These are phyloP conservation scores for Montipora capricornis DNA, from an alignment of 64 coral and sea anemone species.

Conservation along the genomic window DNA sequence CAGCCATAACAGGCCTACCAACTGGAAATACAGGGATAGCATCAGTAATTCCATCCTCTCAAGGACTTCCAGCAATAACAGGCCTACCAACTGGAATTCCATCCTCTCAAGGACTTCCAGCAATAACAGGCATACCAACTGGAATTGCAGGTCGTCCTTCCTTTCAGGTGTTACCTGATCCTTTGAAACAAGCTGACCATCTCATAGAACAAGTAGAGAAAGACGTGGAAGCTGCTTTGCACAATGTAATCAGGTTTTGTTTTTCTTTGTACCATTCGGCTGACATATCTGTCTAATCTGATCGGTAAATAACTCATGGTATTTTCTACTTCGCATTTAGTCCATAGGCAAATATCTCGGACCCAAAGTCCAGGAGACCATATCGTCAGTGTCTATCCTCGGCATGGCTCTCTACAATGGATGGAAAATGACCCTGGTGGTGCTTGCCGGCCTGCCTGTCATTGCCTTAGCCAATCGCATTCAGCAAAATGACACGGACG, in stretches of 20 bases:
- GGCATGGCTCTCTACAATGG: conserved; percentile 85
- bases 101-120: no score
- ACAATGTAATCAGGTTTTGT: conserved; percentile 58
- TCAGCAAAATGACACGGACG: conserved; percentile 83
- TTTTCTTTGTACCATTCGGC: neutral
- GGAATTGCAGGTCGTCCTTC: neutral
- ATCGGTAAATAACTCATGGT: neutral
- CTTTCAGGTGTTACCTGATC: conserved; percentile 38
- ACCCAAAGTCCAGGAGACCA: conserved; percentile 76
- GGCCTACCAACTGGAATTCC: no score
- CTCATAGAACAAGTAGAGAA: conserved; percentile 62
- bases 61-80: no score
- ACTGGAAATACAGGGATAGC: no score
- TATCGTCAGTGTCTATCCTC: conserved; percentile 78
- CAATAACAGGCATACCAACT: neutral
- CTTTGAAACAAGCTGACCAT: conserved; percentile 63
- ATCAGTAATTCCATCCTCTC: no score
- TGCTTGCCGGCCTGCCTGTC: conserved; percentile 84
- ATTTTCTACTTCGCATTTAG: conserved; percentile 11
- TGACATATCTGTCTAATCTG: neutral
- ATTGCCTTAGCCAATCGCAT: conserved; percentile 77
- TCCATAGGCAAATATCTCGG: conserved; percentile 77
- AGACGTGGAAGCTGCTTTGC: conserved; percentile 76
- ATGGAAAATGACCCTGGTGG: conserved; percentile 98
- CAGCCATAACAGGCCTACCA: no score